Evolutionary conservation across 2,113 vertebrate genomes (phyloP).

Genomic region (Callionymus lyra): DNA sequence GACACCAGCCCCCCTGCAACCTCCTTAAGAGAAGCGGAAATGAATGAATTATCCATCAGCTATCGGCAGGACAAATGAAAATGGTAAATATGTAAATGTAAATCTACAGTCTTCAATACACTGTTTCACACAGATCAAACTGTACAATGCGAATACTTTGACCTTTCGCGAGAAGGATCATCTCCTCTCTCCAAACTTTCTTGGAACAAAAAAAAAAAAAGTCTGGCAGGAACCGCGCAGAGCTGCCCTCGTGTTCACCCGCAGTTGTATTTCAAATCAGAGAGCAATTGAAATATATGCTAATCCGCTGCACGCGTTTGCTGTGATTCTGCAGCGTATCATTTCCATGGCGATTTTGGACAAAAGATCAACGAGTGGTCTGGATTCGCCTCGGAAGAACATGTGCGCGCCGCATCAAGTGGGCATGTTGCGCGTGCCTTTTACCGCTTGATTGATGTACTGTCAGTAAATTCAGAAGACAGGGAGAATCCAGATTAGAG

Average conservation of each 20-base stretch:
- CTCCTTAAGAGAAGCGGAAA: no score
- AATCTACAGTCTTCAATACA: no score
- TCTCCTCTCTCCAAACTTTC: conserved; percentile 8
- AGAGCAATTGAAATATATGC: conserved; percentile 48
- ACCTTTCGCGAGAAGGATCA: conserved; percentile 1
- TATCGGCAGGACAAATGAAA: no score
- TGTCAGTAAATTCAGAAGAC: conserved; percentile 48
- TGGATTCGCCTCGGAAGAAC: conserved; percentile 25
- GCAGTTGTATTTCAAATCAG: conserved; percentile 29
- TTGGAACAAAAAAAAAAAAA: conserved; percentile 5
- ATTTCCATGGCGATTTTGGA: conserved; percentile 32
- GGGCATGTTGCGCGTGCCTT: conserved; percentile 24
- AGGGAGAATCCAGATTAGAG: conserved; percentile 54
- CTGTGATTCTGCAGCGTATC: conserved; percentile 23
- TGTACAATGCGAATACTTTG: neutral
- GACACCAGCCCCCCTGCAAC: no score
- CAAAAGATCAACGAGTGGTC: conserved; percentile 37
- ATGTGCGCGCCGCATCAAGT: conserved; percentile 7
- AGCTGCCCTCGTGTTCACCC: conserved; percentile 29
- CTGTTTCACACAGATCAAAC: no score
- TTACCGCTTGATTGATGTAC: conserved; percentile 50
- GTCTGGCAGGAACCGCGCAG: conserved; percentile 2
- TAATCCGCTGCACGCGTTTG: conserved; percentile 36
- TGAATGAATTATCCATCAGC: no score
- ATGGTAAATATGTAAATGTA: no score